Conservation (phyloP, 92 coral and sea anemone species). For the Phymanthus crucifer region DNA sequence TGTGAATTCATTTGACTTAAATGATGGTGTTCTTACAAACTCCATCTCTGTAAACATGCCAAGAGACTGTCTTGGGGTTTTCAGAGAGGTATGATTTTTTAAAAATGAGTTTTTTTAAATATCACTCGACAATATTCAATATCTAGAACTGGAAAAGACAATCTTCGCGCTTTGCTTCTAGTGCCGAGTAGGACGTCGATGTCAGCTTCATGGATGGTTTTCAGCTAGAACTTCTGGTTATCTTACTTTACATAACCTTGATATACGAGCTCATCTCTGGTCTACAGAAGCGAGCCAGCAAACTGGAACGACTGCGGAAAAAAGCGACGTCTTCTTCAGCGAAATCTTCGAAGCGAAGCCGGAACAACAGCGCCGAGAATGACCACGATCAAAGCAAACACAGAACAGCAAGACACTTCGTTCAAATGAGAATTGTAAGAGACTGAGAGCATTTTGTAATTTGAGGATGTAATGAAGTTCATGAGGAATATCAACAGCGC, state of each 20-base stretch:
- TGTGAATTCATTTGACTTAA: no score
- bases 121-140: no score
- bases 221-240: not conserved
- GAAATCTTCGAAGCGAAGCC: not conserved
- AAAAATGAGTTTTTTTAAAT: no score
- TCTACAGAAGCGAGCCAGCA: not conserved
- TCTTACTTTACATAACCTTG: not conserved
- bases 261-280: not conserved
- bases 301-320: not conserved
- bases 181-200: not conserved
- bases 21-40: no score
- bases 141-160: no score
- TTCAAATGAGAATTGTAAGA: constrained; percentile 5
- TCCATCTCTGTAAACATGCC: no score
- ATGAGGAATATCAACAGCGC: no score
- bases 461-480: not conserved
- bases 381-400: not conserved
- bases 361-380: not conserved
- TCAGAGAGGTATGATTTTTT: no score
- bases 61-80: no score
- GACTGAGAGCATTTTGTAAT: not conserved
- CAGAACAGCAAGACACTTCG: not conserved
- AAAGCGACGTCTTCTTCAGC: not conserved
- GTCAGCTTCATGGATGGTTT: not conserved
- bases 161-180: not conserved